Base-by-base conservation (phyloP, 2,113 vertebrate species). In the Cacatua alba region DNA sequence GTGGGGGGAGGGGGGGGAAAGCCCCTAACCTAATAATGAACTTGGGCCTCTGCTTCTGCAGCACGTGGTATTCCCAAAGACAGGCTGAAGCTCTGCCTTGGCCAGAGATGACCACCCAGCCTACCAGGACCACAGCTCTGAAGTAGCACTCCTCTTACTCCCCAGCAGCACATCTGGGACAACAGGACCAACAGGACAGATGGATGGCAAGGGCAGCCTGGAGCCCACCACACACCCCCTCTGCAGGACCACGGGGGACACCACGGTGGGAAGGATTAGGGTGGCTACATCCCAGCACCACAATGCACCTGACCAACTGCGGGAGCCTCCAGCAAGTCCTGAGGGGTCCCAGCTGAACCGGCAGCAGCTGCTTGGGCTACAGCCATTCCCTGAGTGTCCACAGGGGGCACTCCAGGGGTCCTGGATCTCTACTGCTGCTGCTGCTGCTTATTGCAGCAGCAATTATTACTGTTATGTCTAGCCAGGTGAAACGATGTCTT, bases 231-330 rank as follows among this genome's bases (percentile, higher is more conserved):
- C 37, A 15, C 49, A 60, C 20, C 28, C 17, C 12, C 39, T 39
- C 39, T 39, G 39, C 39, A 39, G 10, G 39, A 31, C 39, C 39
- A 33, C 3, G 1, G 3, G 6, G 28, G 6, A 33, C 49, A 48
- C 10, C 44, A 15, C 0, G 0, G n/a, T 18, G 14, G 37, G 26
- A 35, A 84, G 17, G 26, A 31, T 43, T 44, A 62, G 11, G 2
- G 21, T 44, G 46, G 13, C 18, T 19, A 28, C 70, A 59, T 19
- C 60, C 37, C 48, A 69, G 63, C 76, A 59, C 3, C 26, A 17
- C 59, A 1, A 0, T 82, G 55, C 37, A 89, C 24, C n/a, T 10
- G 4, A 44, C 19, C 0, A 0, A 53, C n/a, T 71, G 53, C 25
- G n/a, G 60, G 11, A 81, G 26, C 41, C 41, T 57, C 15, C 72